Conservation (phyloP, 2,113 vertebrate species). For the Monopterus albus region DNA sequence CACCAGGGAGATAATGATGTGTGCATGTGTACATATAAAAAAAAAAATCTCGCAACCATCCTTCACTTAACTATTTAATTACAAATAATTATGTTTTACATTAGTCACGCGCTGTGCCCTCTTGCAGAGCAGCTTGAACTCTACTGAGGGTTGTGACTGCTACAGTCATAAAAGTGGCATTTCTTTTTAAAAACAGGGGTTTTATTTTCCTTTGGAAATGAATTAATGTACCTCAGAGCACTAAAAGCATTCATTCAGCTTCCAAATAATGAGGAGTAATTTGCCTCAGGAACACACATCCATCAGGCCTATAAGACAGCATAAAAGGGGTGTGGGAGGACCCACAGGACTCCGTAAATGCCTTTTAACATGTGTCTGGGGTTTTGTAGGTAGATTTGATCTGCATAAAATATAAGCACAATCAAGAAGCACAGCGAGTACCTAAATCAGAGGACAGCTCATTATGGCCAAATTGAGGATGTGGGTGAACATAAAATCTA, state of each 20-base stretch:
- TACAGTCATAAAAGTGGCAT: slow-evolving; percentile 7
- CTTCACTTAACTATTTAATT: slow-evolving; percentile 42
- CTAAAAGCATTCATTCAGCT: slow-evolving; percentile 66
- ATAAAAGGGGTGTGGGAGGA: slow-evolving; percentile 39
- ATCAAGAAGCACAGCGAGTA: neutral
- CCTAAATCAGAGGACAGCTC: slow-evolving; percentile 12
- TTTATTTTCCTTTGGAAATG: slow-evolving; percentile 34
- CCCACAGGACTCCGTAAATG: slow-evolving; percentile 24
- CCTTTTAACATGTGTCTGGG: slow-evolving; percentile 36
- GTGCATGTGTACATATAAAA: neutral
- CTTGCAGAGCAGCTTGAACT: slow-evolving; percentile 14
- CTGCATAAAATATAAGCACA: slow-evolving; percentile 29
- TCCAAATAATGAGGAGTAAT: slow-evolving; percentile 62
- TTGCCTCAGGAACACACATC: slow-evolving; percentile 43
- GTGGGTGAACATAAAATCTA: neutral
- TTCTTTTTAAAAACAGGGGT: slow-evolving; percentile 1
- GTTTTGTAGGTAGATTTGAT: slow-evolving; percentile 31
- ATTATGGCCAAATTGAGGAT: slow-evolving; percentile 14
- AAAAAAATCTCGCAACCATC: neutral
- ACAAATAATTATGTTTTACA: slow-evolving; percentile 42
- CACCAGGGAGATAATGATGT: slow-evolving; percentile 16
- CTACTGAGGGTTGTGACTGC: slow-evolving; percentile 9
- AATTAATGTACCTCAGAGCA: slow-evolving; percentile 56
- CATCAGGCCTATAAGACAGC: slow-evolving; percentile 39
- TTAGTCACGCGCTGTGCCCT: slow-evolving; percentile 9